A percentile compares a stretch with the other conserved stretches of the same genome.
Conservation (phyloP, 1,140 invertebrate species). For the Achroia grisella region DNA sequence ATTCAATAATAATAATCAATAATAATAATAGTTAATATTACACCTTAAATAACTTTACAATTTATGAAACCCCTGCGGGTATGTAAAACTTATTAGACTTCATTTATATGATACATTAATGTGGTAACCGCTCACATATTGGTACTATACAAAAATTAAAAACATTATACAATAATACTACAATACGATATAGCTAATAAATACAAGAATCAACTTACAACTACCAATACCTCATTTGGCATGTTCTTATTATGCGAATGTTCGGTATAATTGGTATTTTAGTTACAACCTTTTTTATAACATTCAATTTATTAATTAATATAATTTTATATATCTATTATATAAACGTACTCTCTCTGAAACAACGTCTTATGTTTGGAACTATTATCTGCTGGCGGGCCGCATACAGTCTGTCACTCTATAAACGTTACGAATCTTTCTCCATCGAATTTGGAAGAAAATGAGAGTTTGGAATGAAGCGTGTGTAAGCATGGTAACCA, state of each 20-base stretch:
- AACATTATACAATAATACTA: conserved; percentile 68
- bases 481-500: too few relatives aligned
- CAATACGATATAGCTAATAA: conserved; percentile 65
- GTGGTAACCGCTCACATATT: conserved; percentile 36
- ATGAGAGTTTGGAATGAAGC: too few relatives aligned
- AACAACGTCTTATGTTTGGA: conserved; percentile 23
- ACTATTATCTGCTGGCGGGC: neutral
- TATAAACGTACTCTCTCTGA: conserved; percentile 44
- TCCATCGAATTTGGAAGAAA: too few relatives aligned
- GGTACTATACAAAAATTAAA: conserved; percentile 73
- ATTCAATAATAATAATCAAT: conserved; percentile 30
- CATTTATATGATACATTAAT: conserved; percentile 59
- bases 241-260: conserved; percentile 35
- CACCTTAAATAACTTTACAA: conserved; percentile 63
- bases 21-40: conserved; percentile 47
- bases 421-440: too few relatives aligned
- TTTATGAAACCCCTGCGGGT: conserved; percentile 38
- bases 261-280: conserved; percentile 59
- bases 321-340: conserved; percentile 60
- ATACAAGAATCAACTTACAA: conserved; percentile 67
- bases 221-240: conserved; percentile 55
- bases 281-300: conserved; percentile 69
- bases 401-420: too few relatives aligned
- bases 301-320: conserved; percentile 57
- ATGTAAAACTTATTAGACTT: conserved; percentile 55